A percentile compares a stretch with the other conserved stretches of the same genome.
Evolutionary conservation across 2,888 invertebrate genomes (phyloP).

Genomic region (Campopleginae sp.): DNA sequence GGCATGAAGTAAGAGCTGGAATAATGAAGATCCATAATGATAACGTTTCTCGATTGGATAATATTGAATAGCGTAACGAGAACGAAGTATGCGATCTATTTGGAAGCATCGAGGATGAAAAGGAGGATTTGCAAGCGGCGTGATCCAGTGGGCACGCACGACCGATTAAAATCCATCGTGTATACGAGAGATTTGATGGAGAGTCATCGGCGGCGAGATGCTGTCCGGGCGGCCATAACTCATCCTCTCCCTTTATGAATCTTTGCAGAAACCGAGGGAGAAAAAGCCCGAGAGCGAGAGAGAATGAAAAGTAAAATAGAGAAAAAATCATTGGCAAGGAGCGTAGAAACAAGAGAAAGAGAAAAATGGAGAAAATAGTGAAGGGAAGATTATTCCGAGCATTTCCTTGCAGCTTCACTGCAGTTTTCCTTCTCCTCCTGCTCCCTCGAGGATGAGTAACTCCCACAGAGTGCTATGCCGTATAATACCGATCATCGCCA

Average conservation of each 20-base stretch:
- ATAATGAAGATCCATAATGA: neutral
- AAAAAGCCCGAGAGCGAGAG: slow-evolving; percentile 20
- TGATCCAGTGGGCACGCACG: slow-evolving; percentile 74
- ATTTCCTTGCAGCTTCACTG: slow-evolving; percentile 71
- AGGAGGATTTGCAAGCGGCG: slow-evolving; percentile 51
- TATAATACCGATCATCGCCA: slow-evolving; percentile 64
- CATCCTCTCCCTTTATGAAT: slow-evolving; percentile 68
- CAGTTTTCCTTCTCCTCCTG: slow-evolving; percentile 59
- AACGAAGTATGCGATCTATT: neutral
- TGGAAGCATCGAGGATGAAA: slow-evolving; percentile 22
- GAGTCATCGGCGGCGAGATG: slow-evolving; percentile 74
- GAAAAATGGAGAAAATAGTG: slow-evolving; percentile 71
- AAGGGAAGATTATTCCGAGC: slow-evolving; percentile 79
- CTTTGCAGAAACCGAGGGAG: slow-evolving; percentile 47
- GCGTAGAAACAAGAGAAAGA: slow-evolving; percentile 19
- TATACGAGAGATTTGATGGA: slow-evolving; percentile 59
- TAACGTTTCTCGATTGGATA: neutral
- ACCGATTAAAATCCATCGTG: slow-evolving; percentile 80
- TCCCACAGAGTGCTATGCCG: slow-evolving; percentile 57
- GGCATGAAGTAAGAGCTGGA: neutral
- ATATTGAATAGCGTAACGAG: neutral
- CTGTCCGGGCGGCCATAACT: slow-evolving; percentile 72
- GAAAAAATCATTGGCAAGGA: slow-evolving; percentile 5
- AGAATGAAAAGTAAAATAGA: slow-evolving; percentile 16
- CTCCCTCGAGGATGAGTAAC: slow-evolving; percentile 52